phyloP scores from a whole-genome alignment of 2,888 invertebrate species.

The Hermodice carunculata region DNA sequence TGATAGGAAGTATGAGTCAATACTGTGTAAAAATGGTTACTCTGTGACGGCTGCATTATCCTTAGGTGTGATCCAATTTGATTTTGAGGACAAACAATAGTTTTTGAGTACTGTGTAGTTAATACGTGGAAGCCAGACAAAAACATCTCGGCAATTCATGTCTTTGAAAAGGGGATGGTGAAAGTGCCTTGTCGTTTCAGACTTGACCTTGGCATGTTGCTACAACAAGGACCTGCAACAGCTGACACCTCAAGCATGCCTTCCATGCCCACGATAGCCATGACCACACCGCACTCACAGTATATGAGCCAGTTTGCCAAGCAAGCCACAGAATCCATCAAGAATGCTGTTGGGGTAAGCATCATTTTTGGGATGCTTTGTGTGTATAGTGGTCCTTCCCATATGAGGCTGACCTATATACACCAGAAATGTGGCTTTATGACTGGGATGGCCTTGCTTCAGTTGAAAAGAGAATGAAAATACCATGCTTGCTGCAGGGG shows the following conservation, averaged over 20 bases:
- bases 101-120: too few species aligned
- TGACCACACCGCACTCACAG: constrained; percentile 15
- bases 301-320: constrained; percentile 62
- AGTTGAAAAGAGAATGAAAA: too few species aligned
- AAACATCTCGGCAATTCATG: not conserved
- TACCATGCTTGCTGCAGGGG: too few species aligned
- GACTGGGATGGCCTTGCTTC: not conserved
- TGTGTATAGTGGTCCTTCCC: too few species aligned
- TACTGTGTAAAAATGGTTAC: too few species aligned
- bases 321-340: constrained; percentile 73
- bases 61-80: too few species aligned
- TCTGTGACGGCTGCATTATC: too few species aligned
- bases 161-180: not conserved
- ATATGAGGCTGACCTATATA: too few species aligned
- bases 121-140: too few species aligned
- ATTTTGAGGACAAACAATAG: too few species aligned
- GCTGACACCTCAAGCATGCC: not conserved
- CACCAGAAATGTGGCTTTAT: too few species aligned
- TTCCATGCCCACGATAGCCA: not conserved
- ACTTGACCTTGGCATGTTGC: constrained; percentile 50
- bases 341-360: constrained; percentile 72
- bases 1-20: too few species aligned
- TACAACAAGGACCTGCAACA: constrained; percentile 3
- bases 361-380: not conserved
- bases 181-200: constrained; percentile 45